Base-by-base conservation (phyloP, 2,113 vertebrate genomes). In the mouse (Mus musculus) region DNA sequence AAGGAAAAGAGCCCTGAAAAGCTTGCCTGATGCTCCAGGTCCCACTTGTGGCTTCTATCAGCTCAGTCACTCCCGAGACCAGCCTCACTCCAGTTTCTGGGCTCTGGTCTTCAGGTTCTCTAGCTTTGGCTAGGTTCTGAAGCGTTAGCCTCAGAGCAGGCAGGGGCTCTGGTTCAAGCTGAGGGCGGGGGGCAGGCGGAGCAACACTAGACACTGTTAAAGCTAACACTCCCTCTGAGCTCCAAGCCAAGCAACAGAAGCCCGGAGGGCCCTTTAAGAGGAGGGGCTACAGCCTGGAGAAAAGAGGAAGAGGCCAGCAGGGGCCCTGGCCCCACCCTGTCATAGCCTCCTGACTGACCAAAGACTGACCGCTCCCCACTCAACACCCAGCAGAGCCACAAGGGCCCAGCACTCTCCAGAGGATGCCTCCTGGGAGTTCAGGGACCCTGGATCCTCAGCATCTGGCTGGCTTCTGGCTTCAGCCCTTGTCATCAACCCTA, bases 201-300 rank as follows among this genome's bases (percentile, higher is more conserved):
- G 76, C 59, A 78, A 69, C 39, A 73, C 61, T 46, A 36, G 89
- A 63, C 73, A 7, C n/a, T 12, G 1, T 92, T 95, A 94, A 94
- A 95, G 97, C 8, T 4, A 49, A 77, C 11, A 65, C 96, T 42
- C 52, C 65, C 91, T 89, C 59, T 19, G 63, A 22, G 24, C 30
- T 26, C 75, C 11, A 42, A 28, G 81, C 39, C 54, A n/a, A 65
- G 39, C 63, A 52, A 82, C 3, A 17, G 93, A 36, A 49, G 59
- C 46, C 17, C 36, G 7, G 10, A 17, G 11, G 56, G 71, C 95
- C 96, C 97, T 97, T 94, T 78, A 97, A 98, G 97, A 93, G 98
- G 97, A 90, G 97, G 95, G 89, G 95, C 94, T 91, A 78, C 73
- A 73, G 30, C 75, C 39, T n/a, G 46, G 49, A 67, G 16, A n/a